Percentiles rank a stretch among this genome's conserved stretches.
Conservation (phyloP, 2,797 vertebrate genomes). For the Helicolenus hilgendorfi region DNA sequence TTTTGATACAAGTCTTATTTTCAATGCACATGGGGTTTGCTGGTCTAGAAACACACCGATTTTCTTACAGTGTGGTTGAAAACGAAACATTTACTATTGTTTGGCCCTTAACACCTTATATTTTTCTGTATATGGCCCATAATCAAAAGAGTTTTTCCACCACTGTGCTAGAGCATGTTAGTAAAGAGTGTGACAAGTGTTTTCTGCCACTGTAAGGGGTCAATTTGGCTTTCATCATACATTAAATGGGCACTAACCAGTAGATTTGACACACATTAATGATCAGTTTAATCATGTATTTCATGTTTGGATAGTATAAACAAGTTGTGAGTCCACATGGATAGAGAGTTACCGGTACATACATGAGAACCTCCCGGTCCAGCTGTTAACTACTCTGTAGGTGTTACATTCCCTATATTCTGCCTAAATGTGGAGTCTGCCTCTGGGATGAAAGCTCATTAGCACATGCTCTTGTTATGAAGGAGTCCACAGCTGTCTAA, state of each 20-base stretch:
- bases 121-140: not conserved
- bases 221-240: not conserved
- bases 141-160: not conserved
- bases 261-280: not conserved
- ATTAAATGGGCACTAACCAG: not conserved
- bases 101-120: too few relatives aligned
- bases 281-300: not conserved
- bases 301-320: constrained; percentile 2
- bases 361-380: not conserved
- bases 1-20: not conserved
- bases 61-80: not conserved
- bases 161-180: not conserved
- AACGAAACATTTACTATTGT: not conserved
- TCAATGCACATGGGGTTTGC: not conserved
- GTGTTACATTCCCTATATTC: constrained; percentile 56
- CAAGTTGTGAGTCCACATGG: not conserved
- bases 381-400: not conserved
- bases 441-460: constrained; percentile 48
- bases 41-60: not conserved
- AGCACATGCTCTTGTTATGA: constrained; percentile 26
- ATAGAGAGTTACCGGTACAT: not conserved
- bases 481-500: constrained; percentile 9
- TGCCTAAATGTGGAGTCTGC: constrained; percentile 51
- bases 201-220: not conserved
- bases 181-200: not conserved